phyloP scores from a whole-genome alignment of 2,888 invertebrate genomes.

The Blastobasis lacticolella region DNA sequence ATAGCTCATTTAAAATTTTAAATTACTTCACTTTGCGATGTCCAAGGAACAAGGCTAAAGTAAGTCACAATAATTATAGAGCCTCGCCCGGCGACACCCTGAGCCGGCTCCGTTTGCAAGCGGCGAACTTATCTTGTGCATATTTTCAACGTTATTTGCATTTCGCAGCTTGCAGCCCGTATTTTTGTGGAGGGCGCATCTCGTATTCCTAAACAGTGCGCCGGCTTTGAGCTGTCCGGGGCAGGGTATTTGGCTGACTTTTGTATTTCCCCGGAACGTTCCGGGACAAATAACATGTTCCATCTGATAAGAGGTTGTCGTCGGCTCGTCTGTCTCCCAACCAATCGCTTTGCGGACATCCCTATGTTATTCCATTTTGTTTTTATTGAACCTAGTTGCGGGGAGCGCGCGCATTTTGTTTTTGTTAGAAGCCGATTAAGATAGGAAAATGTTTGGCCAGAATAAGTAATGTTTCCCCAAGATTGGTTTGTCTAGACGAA shows the following conservation, averaged over 20 bases:
- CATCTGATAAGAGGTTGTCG: slow-evolving; percentile 65
- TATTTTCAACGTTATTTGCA: slow-evolving; percentile 26
- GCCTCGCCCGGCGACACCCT: too few species aligned
- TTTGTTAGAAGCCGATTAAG: slow-evolving; percentile 13
- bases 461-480: too few species aligned
- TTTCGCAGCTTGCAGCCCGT: slow-evolving; percentile 28
- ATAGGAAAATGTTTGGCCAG: slow-evolving; percentile 4
- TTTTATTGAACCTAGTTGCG: slow-evolving; percentile 36
- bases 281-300: slow-evolving; percentile 61
- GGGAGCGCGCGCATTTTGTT: slow-evolving; percentile 19
- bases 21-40: too few species aligned
- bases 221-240: slow-evolving; percentile 42
- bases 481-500: too few species aligned
- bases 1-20: too few species aligned
- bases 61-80: too few species aligned
- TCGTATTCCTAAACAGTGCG: slow-evolving; percentile 40
- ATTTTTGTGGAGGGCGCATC: slow-evolving; percentile 35
- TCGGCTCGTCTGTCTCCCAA: slow-evolving; percentile 55
- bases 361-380: slow-evolving; percentile 41
- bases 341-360: slow-evolving; percentile 57
- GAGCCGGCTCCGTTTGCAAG: background rate
- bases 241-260: slow-evolving; percentile 51
- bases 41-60: too few species aligned
- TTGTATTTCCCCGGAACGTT: slow-evolving; percentile 34
- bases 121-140: slow-evolving; percentile 17